These are phyloP conservation scores for Bellardia pandia DNA, from an alignment of 2,888 invertebrate genomes.

Conservation along the genomic window DNA sequence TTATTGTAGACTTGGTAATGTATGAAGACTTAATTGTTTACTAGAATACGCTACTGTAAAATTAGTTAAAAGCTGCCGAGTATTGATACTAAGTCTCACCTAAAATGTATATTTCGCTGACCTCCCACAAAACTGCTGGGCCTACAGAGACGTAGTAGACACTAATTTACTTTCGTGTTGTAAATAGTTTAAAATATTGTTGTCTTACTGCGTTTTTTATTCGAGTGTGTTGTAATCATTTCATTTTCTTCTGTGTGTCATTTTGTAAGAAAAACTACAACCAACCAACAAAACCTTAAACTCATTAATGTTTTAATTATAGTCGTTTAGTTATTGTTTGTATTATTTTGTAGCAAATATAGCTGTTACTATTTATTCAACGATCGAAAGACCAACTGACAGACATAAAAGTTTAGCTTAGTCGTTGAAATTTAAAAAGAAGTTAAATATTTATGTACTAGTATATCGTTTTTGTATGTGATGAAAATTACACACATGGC, in stretches of 20 bases:
- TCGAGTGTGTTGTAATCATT: constrained; percentile 59
- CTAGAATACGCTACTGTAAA: no score
- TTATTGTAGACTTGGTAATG: no score
- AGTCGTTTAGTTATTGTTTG: constrained; percentile 7
- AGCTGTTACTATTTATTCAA: not conserved
- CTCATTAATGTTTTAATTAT: constrained; percentile 67
- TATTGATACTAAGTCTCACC: no score
- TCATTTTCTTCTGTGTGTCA: constrained; percentile 10
- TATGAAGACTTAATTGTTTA: no score
- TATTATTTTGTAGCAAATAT: not conserved
- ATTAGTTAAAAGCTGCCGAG: no score
- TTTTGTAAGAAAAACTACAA: not conserved
- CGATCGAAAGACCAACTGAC: not conserved
- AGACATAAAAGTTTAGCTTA: not conserved
- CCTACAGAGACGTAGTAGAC: no score
- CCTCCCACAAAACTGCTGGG: no score
- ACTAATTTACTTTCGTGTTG: not conserved
- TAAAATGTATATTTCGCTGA: no score
- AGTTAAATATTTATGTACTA: not conserved
- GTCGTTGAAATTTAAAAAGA: not conserved
- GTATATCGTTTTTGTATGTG: not conserved
- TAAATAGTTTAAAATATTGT: constrained; percentile 20
- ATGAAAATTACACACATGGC: not conserved
- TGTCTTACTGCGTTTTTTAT: not conserved
- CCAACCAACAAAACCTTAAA: constrained; percentile 36